Evolutionary conservation across 1,140 invertebrate genomes (phyloP), one percentile per base, ranked within the genome.

Genomic region (Eulimnadia texana): DNA sequence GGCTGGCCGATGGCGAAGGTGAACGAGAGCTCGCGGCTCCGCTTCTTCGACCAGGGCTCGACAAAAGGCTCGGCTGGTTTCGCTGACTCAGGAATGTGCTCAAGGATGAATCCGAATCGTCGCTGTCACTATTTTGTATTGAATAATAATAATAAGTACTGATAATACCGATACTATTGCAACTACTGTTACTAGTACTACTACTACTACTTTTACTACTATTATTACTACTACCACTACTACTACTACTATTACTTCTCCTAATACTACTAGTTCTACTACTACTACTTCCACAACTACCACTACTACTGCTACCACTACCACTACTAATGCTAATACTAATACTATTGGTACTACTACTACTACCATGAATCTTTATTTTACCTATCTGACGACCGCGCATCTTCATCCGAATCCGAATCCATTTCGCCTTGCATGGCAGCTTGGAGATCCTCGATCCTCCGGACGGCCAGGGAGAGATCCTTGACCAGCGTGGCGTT

Each of bases 361-460:
- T 42, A n/a, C n/a, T n/a, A n/a, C n/a, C n/a, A n/a, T 42, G 33
- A 42, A 42, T 42, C 6, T 42, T 1, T 19, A 57, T 29, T 3
- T 20, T 27, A 57, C 55, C 55, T 57, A 16, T 57, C 55, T 9
- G 13, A 27, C 11, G 28, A 57, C 23, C 53, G 60, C 9, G 60
- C 49, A n/a, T 54, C 53, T 47, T 61, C 58, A 29, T 61, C 60
- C 20, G 56, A 60, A 24, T 63, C 62, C 3, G 42, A 52, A n/a
- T 65, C 64, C 20, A 64, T 29, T 22, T 66, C 82, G 2, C 80
- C 88, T 68, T 89, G 84, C 70, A 91, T 84, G n/a, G 87, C 88
- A 66, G 83, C 80, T 67, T 90, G 88, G 9, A 92, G 72, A 72
- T 91, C 88, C 53, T 88, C 84, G 64, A 91, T 89, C 67, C 88